Evolutionary conservation across 2,113 vertebrate species (phyloP).

Genomic region (Pterocles gutturalis): DNA sequence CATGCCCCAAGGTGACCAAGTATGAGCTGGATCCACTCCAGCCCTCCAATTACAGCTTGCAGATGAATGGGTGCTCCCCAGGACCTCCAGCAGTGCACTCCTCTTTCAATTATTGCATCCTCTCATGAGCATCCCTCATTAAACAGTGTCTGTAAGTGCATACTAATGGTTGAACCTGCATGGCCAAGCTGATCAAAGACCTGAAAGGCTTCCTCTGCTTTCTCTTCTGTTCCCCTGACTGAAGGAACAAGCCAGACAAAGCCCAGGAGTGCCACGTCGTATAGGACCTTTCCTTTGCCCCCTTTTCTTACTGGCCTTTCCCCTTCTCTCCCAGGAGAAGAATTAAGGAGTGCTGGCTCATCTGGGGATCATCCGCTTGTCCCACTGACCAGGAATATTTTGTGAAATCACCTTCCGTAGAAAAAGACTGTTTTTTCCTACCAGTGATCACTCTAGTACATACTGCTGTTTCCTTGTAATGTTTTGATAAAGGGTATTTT

Average conservation of each 20-base stretch:
- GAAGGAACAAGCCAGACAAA: neutral
- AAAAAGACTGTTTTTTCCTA: neutral
- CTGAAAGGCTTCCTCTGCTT: neutral
- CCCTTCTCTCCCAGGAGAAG: neutral
- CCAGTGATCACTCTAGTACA: neutral
- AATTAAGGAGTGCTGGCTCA: neutral
- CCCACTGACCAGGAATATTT: neutral
- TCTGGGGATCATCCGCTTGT: neutral
- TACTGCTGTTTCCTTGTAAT: neutral
- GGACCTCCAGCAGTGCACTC: neutral
- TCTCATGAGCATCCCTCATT: neutral
- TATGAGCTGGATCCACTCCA: neutral
- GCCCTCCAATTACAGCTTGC: neutral
- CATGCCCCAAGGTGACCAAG: neutral
- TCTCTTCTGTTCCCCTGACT: neutral
- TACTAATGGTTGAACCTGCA: neutral
- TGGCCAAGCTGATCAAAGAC: neutral
- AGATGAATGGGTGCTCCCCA: fast-evolving
- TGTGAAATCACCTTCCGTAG: neutral
- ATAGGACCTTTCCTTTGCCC: neutral
- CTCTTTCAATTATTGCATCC: neutral
- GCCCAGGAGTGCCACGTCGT: fast-evolving
- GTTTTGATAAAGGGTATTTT: neutral
- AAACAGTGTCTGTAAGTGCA: neutral
- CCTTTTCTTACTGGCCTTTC: neutral